Evolutionary conservation across 2,888 invertebrate genomes (phyloP).

Genomic region (Gibbula magus): DNA sequence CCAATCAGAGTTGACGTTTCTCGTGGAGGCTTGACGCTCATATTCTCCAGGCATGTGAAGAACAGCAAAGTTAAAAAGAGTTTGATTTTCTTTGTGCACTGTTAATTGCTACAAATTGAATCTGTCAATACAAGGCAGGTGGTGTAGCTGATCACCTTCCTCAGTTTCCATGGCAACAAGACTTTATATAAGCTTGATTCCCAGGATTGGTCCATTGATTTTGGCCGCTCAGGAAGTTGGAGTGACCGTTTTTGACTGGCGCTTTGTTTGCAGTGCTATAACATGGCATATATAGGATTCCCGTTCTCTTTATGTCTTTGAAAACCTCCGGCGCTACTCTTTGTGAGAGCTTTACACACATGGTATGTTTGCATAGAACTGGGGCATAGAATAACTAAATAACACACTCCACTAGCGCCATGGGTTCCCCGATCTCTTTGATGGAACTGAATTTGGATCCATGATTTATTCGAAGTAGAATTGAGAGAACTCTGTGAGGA

Average conservation of each 20-base stretch:
- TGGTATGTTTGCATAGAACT: conserved; percentile 14
- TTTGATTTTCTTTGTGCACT: conserved; percentile 6
- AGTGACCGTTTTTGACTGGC: conserved; percentile 18
- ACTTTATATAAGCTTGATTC: conserved; percentile 3
- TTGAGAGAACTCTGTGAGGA: not conserved
- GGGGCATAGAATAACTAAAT: conserved; percentile 19
- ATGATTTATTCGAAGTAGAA: not conserved
- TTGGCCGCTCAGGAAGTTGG: not conserved
- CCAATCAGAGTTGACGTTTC: not conserved
- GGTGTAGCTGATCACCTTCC: not conserved
- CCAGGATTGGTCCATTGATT: conserved; percentile 13
- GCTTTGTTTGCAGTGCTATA: conserved; percentile 20
- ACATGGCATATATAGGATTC: conserved; percentile 16
- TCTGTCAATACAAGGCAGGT: conserved; percentile 22
- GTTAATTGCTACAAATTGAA: conserved; percentile 23
- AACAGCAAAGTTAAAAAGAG: not conserved
- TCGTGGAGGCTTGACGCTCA: not conserved
- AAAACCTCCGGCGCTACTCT: not conserved
- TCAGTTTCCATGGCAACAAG: conserved; percentile 9
- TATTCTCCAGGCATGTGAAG: not conserved
- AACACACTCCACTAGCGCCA: not conserved
- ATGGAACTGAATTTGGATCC: conserved; percentile 1
- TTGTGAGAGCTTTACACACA: conserved; percentile 1
- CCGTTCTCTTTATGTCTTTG: conserved; percentile 8
- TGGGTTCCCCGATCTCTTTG: not conserved